Conservation (phyloP, 2,888 invertebrate genomes). For the Orchestes rusci region DNA sequence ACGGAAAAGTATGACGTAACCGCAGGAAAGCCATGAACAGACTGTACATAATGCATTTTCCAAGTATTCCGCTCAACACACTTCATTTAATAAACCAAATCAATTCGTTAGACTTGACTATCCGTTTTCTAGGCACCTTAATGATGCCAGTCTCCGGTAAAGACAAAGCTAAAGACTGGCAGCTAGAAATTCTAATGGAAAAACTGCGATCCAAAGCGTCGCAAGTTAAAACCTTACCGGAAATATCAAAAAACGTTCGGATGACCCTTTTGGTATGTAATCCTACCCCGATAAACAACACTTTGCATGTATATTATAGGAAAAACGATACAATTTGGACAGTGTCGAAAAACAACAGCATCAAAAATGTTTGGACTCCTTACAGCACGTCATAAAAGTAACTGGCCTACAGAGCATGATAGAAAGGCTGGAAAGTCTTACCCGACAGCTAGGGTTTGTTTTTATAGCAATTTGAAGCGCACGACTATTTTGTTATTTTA, state of each 20-base stretch:
- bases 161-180: conserved; percentile 65
- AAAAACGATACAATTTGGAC: conserved; percentile 83
- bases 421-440: conserved; percentile 84
- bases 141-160: conserved; percentile 30
- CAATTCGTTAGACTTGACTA: no score
- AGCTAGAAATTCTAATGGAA: conserved; percentile 86
- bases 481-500: conserved; percentile 33
- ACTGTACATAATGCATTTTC: no score
- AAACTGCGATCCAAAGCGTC: conserved; percentile 77
- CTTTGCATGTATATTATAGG: conserved; percentile 58
- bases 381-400: conserved; percentile 91
- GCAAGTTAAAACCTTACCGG: conserved; percentile 74
- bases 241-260: conserved; percentile 81
- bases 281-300: conserved; percentile 1
- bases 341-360: conserved; percentile 76
- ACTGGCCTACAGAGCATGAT: conserved; percentile 86
- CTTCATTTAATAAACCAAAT: no score
- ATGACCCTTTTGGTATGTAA: conserved; percentile 69
- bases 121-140: conserved; percentile 23
- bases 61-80: no score
- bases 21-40: no score
- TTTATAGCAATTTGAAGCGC: not conserved
- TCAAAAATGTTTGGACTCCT: conserved; percentile 83
- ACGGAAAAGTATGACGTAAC: no score
- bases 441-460: conserved; percentile 73